A percentile compares a stretch with the other conserved stretches of the same genome.
These are phyloP conservation scores for Parotia lawesii DNA, from an alignment of 2,113 vertebrate genomes.

Conservation along the genomic window DNA sequence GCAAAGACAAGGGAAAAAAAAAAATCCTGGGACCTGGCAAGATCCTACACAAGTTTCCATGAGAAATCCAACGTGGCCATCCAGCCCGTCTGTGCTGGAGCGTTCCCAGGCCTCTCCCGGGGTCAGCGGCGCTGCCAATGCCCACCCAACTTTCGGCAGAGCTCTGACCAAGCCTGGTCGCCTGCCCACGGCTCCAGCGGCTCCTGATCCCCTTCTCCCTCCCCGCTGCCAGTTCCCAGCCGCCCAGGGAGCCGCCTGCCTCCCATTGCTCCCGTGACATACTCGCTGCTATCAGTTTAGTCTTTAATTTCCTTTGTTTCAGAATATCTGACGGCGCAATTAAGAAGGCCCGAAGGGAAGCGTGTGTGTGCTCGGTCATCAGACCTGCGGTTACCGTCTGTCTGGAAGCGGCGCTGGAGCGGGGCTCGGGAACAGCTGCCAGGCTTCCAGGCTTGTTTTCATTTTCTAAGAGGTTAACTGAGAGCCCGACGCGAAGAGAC, in stretches of 20 bases:
- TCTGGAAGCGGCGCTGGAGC: conserved; percentile 7
- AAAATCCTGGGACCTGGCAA: conserved; percentile 50
- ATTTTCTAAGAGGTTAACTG: conserved; percentile 22
- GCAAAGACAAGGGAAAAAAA: conserved; percentile 22
- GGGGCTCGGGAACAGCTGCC: conserved; percentile 9
- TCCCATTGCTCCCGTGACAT: not conserved
- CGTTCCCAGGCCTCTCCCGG: not conserved
- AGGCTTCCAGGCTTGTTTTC: conserved; percentile 43
- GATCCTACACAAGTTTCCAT: conserved; percentile 10
- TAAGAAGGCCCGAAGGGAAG: not conserved
- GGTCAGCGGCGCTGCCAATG: not conserved
- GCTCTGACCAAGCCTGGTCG: not conserved
- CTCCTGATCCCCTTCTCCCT: not conserved
- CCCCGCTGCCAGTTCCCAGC: not conserved
- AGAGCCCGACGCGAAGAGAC: not conserved
- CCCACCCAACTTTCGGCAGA: not conserved
- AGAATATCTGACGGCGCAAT: not conserved
- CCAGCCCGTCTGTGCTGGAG: not conserved
- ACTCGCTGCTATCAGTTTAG: conserved; percentile 17
- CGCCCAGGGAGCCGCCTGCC: not conserved
- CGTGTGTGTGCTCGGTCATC: conserved; percentile 36
- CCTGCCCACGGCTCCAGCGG: accelerated
- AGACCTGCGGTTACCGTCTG: conserved; percentile 37
- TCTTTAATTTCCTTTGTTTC: conserved; percentile 42
- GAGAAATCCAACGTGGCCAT: conserved; percentile 27